Base-by-base conservation (phyloP, 37 sponge, comb jelly and placozoan species). In the Aplysina aerophoba region DNA sequence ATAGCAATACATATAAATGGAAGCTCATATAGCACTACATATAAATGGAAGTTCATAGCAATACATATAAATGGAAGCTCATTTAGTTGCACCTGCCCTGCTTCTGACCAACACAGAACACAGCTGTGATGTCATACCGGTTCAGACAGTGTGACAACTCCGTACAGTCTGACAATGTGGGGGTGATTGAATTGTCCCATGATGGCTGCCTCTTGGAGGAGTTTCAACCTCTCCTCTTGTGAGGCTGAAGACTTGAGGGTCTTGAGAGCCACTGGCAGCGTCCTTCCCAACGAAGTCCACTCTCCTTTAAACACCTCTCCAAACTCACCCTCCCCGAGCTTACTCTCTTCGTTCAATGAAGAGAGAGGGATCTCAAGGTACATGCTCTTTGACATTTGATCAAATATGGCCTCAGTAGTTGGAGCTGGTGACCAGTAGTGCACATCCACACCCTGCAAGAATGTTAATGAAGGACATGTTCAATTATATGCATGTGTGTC, bases 161-260 rank as follows among this genome's bases (percentile, higher is more conserved):
- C 71, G 33, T 69, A 69, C 6, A 69, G 34, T 30, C 30, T 69
- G 33, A 69, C 71, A 69, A 30, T 69, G 71, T 69, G 71, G 28
- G 71, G 34, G 34, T 69, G 71, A 31, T 1, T 69, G 34, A 69
- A 69, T 35, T 69, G 71, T 30, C 71, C 71, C 71, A 69, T 69
- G 71, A 69, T 69, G 19, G 71, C 71, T 69, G 71, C 71, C 34
- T 69, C 71, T 69, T 69, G 71, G 34, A 69, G 71, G 17, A 69
- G 71, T 27, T 69, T 69, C 28, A 69, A 30, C 34, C 71, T 69
- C 34, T 69, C 71, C 28, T 30, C 34, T 31, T n/a, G 1, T 69
- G 71, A 69, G 28, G 71, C 71, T 69, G 71, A 34, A 30, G 71
- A 69, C 71, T 69, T 69, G 71, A 69, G 71, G 13, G 71, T 27